These are phyloP conservation scores for Suricata suricatta DNA, from an alignment of 2,113 vertebrate species.

Conservation along the genomic window DNA sequence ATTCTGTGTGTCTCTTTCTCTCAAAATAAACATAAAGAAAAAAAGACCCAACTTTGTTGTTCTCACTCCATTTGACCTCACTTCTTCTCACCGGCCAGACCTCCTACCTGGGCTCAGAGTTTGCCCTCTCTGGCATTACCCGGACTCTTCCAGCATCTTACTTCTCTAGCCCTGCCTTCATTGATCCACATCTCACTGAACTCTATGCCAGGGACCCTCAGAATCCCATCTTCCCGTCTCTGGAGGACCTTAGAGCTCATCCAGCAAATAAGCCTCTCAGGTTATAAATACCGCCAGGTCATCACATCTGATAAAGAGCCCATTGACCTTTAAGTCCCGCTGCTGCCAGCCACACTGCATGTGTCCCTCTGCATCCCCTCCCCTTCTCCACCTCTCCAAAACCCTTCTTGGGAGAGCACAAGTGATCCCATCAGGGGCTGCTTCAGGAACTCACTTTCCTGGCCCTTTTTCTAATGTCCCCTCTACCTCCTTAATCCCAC, in stretches of 20 bases:
- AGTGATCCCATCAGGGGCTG: not conserved
- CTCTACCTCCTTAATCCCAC: not conserved
- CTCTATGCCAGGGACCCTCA: not conserved
- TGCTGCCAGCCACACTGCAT: not conserved
- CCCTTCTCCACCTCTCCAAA: not conserved
- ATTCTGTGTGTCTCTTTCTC: no score
- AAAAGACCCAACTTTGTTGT: not conserved
- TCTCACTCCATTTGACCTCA: not conserved
- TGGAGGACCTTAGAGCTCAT: not conserved
- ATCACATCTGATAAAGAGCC: not conserved
- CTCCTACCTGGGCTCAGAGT: not conserved
- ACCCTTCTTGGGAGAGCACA: not conserved
- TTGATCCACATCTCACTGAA: not conserved
- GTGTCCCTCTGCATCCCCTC: fast-evolving
- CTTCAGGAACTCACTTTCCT: not conserved
- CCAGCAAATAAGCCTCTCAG: not conserved
- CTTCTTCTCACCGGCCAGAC: not conserved
- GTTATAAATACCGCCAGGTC: not conserved
- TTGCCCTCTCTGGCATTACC: not conserved
- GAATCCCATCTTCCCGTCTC: not conserved
- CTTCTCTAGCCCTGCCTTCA: not conserved
- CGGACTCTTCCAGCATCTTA: not conserved
- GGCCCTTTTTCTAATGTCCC: not conserved
- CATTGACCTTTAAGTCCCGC: not conserved
- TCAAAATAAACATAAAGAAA: no score